Evolutionary conservation across 2,113 vertebrate species (phyloP), one percentile per base, ranked within the genome.

Genomic region (Holacanthus passer): DNA sequence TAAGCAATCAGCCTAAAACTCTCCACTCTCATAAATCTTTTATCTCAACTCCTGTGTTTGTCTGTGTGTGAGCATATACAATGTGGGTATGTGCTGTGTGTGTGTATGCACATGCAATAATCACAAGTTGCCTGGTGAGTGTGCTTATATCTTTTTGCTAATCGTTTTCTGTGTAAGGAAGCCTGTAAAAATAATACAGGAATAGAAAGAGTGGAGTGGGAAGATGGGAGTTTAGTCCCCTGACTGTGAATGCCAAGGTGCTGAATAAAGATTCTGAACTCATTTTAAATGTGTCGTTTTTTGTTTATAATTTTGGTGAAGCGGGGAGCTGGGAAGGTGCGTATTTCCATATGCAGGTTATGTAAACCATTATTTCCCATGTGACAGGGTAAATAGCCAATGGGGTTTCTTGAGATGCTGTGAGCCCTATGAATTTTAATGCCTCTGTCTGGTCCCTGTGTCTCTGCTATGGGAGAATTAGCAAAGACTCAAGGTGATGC

Each of bases 341-440:
- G 73, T 47, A 79, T 88, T 89, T 89, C 84, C 87, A 91, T 85
- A 87, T 83, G 76, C 81, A 83, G 85, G 83, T 84, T 89, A 85
- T 88, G 91, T 92, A 93, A 93, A 91, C 75, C 35, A 62, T 87
- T 86, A 90, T 91, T 87, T 89, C 88, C 91, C 86, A 73, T 83
- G 87, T 74, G 89, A 78, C 74, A 68, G 48, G 50, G 83, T 81
- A 91, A 91, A 92, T 82, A 91, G 82, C 87, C 85, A 78, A 19
- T 45, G 74, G 88, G 86, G 39, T 84, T 89, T 83, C 81, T 77
- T 45, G 60, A 84, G 73, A 59, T 77, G 77, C 75, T 87, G 74
- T 27, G 84, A 88, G 69, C 65, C 68, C 73, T 65, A 83, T 93
- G 81, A 88, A 94, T 94, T 88, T 93, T 88, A 91, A 94, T 91